These are phyloP conservation scores for Psilopogon haemacephalus DNA, from an alignment of 2,113 vertebrate genomes.

Conservation along the genomic window DNA sequence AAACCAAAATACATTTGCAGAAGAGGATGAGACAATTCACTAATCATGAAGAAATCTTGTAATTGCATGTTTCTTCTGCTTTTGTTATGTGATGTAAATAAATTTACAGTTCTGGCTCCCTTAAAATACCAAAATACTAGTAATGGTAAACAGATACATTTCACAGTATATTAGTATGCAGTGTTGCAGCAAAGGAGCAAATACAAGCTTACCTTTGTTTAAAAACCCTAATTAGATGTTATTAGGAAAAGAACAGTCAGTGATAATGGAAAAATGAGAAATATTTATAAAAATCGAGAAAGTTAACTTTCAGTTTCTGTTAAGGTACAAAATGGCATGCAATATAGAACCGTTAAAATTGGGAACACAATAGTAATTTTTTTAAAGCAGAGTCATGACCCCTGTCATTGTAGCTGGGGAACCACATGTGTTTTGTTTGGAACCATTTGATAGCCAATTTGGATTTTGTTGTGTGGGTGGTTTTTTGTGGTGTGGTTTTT, in stretches of 20 bases:
- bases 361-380: background rate
- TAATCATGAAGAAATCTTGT: background rate
- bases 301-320: background rate
- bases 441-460: background rate
- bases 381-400: background rate
- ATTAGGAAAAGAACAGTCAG: background rate
- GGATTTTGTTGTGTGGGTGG: background rate
- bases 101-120: background rate
- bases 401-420: background rate
- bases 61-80: background rate
- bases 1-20: background rate
- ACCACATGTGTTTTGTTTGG: background rate
- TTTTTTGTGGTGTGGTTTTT: no score
- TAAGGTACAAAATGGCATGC: background rate
- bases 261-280: background rate
- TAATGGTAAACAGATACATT: background rate
- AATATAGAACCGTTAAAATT: background rate
- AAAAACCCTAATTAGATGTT: background rate
- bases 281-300: background rate
- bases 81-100: background rate
- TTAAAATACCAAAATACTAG: background rate
- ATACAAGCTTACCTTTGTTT: background rate
- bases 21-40: background rate
- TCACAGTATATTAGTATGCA: background rate
- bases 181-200: background rate